Evolutionary conservation across 1,140 invertebrate species (phyloP), one percentile per base, ranked within the genome.

Genomic region (Ylistrum balloti): DNA sequence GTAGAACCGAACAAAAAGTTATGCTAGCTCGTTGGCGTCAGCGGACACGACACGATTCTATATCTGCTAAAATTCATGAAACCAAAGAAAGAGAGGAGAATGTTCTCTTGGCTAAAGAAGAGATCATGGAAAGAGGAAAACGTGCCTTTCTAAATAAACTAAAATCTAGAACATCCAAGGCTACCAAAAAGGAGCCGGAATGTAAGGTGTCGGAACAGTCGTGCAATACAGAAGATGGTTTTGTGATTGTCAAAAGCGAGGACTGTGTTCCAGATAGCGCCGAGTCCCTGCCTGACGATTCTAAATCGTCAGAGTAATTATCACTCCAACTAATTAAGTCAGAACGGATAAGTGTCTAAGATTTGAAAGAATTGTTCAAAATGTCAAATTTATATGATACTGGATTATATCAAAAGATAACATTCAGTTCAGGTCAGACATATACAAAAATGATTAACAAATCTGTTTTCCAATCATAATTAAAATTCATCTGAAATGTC

Each of bases 21-120:
- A 22, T 89, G 13, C 48, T 89, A 22, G 90, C 90, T 20, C 86
- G 90, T 41, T 17, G 85, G 74, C 45, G 90, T 33, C 90, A 88
- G 11, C 85, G 45, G 33, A 86, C 89, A 32, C 32, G 87, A 35
- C 34, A 88, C n/a, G 56, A 89, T 35, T 48, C 48, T 34, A n/a
- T 88, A 0, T 33, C 56, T 5, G 15, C 45, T 9, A 41, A 45
- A 33, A 85, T 74, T 32, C 32, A 91, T 34, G 74, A 88, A 33
- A 33, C 9, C 9, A 85, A 86, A 33, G 28, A 86, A 20, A 74
- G 48, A 48, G 88, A 56, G 17, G 90, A 91, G 35, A 86, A 41
- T 5, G 74, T 91, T 33, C 33, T 89, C 13, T 33, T 91, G 20
- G 86, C 45, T 10, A 89, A 91, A 86, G 88, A 56, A 33, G 86